Conservation (phyloP, 1,140 invertebrate species). For the Macrobrachium nipponense region DNA sequence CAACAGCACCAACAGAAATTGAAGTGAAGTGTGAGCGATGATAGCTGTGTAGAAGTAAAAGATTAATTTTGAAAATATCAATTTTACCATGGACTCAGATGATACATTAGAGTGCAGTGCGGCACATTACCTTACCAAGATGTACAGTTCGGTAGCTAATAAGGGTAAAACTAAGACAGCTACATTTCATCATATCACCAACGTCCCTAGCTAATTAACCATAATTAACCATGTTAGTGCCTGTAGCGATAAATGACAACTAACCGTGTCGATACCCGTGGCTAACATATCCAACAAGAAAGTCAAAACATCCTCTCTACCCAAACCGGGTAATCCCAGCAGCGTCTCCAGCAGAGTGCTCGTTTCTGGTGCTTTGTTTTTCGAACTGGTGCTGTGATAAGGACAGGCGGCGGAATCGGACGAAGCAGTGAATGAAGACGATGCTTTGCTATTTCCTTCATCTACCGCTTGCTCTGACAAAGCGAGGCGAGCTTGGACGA, state of each 20-base stretch:
- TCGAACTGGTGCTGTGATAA: neutral
- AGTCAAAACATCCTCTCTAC: slow-evolving; percentile 49
- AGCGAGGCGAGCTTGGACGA: neutral
- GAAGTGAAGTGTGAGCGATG: no score
- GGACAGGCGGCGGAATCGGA: neutral
- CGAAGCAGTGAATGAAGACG: neutral
- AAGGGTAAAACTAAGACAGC: neutral
- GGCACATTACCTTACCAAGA: no score
- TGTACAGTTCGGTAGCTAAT: no score
- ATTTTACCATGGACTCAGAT: no score
- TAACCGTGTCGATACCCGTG: slow-evolving; percentile 57
- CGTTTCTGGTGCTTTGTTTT: neutral
- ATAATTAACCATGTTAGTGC: neutral
- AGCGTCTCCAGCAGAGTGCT: slow-evolving; percentile 48
- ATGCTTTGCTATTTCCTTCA: no score
- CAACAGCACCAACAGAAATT: no score
- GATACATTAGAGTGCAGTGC: no score
- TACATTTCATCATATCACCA: neutral
- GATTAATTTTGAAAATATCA: no score
- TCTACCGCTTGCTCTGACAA: neutral
- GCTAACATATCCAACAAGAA: slow-evolving; percentile 49
- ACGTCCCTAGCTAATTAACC: neutral
- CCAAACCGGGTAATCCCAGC: slow-evolving; percentile 30
- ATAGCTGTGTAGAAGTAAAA: no score
- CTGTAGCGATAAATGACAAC: no score